Conservation (phyloP, 2,888 invertebrate genomes). For the Euproctis similis region DNA sequence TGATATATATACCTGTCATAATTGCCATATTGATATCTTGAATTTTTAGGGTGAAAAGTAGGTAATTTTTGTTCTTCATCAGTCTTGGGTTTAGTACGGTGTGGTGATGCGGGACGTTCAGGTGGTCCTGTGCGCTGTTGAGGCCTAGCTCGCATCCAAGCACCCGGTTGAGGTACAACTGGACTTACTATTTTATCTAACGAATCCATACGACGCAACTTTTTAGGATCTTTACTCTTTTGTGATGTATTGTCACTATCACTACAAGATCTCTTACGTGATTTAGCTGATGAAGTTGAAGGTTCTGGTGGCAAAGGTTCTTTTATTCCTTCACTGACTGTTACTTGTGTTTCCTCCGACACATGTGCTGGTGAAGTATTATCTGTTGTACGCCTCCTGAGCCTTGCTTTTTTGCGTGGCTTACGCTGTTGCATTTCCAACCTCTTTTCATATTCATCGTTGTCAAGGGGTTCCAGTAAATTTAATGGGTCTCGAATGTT, state of each 20-base stretch:
- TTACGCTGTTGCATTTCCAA: constrained; percentile 81
- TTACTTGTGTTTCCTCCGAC: constrained; percentile 33
- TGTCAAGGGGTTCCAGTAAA: constrained; percentile 85
- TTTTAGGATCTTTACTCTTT: constrained; percentile 68
- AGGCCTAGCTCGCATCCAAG: constrained; percentile 80
- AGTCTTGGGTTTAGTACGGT: constrained; percentile 48
- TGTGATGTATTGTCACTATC: constrained; percentile 75
- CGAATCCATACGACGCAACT: constrained; percentile 81
- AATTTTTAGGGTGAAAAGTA: constrained; percentile 84
- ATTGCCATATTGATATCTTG: constrained; percentile 94
- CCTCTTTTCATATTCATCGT: constrained; percentile 88
- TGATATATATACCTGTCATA: constrained; percentile 93
- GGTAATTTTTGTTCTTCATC: constrained; percentile 71
- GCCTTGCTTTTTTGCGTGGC: constrained; percentile 81
- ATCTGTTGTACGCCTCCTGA: constrained; percentile 65
- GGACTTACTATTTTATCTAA: constrained; percentile 95
- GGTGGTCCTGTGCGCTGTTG: constrained; percentile 51
- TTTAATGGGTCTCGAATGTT: constrained; percentile 95
- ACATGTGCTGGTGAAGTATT: constrained; percentile 41
- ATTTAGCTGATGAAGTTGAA: constrained; percentile 51
- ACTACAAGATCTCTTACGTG: constrained; percentile 68
- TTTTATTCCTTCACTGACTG: constrained; percentile 47
- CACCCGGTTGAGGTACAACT: constrained; percentile 91
- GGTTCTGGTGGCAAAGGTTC: constrained; percentile 56
- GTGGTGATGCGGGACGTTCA: constrained; percentile 67